A percentile compares a stretch with the other conserved stretches of the same genome.
phyloP scores from a whole-genome alignment of 53 echinoderm and acorn worm species.

The Arbacia lixula region DNA sequence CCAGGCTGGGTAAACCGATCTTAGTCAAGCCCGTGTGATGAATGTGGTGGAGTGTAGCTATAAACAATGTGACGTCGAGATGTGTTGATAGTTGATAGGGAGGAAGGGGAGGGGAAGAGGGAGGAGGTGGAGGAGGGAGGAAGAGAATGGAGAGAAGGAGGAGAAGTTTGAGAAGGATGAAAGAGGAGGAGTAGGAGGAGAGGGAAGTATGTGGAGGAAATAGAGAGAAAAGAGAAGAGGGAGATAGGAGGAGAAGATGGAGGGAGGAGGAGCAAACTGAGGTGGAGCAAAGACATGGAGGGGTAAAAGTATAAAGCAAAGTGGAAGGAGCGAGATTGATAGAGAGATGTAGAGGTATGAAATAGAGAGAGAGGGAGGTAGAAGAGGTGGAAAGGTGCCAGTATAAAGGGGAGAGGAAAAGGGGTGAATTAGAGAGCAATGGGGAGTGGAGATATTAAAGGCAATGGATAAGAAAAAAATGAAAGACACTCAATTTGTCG shows the following conservation, averaged over 20 bases:
- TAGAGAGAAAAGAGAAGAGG: too few relatives aligned
- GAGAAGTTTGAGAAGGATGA: not conserved
- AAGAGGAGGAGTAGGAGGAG: too few relatives aligned
- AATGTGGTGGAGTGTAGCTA: slow-evolving; percentile 51
- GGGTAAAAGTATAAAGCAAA: too few relatives aligned
- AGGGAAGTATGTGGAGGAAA: too few relatives aligned
- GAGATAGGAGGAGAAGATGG: not conserved
- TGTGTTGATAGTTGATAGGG: not conserved
- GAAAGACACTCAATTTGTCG: too few relatives aligned
- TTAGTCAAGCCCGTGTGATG: slow-evolving; percentile 35
- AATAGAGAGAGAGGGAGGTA: not conserved
- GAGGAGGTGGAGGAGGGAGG: not conserved
- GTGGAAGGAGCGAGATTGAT: too few relatives aligned
- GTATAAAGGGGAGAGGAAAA: not conserved
- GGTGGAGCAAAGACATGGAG: not conserved
- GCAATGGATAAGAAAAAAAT: not conserved
- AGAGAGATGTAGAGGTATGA: not conserved
- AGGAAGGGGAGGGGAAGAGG: not conserved
- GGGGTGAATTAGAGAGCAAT: not conserved
- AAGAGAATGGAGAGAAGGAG: too few relatives aligned
- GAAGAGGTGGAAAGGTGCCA: not conserved
- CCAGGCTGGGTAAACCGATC: slow-evolving; percentile 39
- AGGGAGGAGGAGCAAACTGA: not conserved
- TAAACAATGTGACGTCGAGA: slow-evolving; percentile 48
- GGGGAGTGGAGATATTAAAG: not conserved